Conservation (phyloP, 2,888 invertebrate species). For the Boloria selene region DNA sequence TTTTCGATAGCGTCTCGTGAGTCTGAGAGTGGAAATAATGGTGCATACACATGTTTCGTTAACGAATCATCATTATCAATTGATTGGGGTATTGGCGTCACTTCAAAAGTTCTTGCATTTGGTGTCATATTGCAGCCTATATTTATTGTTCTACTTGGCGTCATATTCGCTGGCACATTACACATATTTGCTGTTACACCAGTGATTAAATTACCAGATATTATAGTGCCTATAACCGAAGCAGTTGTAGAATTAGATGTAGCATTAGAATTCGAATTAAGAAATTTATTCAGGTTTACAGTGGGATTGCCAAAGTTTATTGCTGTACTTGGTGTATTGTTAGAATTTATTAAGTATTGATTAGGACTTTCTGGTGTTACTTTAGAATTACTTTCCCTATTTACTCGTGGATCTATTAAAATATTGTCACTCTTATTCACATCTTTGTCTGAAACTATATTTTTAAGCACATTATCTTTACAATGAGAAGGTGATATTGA, state of each 20-base stretch:
- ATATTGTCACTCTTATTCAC: conserved; percentile 25
- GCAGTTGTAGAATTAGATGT: conserved; percentile 25
- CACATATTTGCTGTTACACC: conserved; percentile 28
- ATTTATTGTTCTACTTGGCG: conserved; percentile 41
- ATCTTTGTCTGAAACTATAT: conserved; percentile 19
- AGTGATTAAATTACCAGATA: conserved; percentile 28
- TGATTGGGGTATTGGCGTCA: conserved; percentile 53
- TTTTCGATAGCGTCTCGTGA: conserved; percentile 44
- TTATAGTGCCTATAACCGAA: conserved; percentile 14
- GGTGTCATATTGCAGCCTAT: conserved; percentile 44
- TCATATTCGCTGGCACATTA: conserved; percentile 38
- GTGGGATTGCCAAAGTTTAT: conserved; percentile 27
- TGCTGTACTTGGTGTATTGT: conserved; percentile 45
- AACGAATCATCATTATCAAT: conserved; percentile 54
- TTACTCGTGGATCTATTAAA: conserved; percentile 57
- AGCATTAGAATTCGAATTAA: conserved; percentile 16
- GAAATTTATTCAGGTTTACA: conserved; percentile 14
- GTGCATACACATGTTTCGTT: conserved; percentile 66
- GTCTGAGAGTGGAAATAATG: conserved; percentile 52
- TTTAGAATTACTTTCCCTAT: conserved; percentile 50
- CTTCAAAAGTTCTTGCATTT: conserved; percentile 38
- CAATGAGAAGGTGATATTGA: neutral
- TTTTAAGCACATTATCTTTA: conserved; percentile 20
- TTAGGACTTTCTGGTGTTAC: conserved; percentile 47
- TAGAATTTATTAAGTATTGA: conserved; percentile 45